Evolutionary conservation across 2,888 invertebrate species (phyloP), one percentile per base, ranked within the genome.

Genomic region (Erpobdella octoculata): DNA sequence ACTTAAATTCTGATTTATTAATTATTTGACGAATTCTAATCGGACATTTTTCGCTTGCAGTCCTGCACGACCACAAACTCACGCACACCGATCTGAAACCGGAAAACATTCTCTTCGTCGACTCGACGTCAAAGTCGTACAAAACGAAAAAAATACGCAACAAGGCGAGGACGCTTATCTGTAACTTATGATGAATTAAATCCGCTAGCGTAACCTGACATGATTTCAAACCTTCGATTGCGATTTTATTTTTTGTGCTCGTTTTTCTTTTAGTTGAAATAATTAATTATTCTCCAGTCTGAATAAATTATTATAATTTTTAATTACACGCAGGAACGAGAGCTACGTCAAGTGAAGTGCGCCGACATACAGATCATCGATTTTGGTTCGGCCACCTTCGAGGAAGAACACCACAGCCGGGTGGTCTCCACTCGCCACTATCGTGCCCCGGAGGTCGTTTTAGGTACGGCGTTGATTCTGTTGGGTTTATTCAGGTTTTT

Each of bases 41-140:
- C n/a, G n/a, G n/a, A n/a, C n/a, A n/a, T n/a, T 15, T 9, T 35
- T 21, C 28, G n/a, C 37, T 64, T 67, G 35, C 78, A 85, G 85
- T 97, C 87, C 87, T 98, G 74, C 98, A 98, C 85, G 94, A 95
- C 82, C 92, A 92, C 86, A 91, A 93, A 84, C 88, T 98, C 80
- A 98, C 98, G 73, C 98, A 98, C 87, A 98, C 98, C 36, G 98
- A 98, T 87, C 89, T 98, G 83, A 98, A 99, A 85, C 98, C 98
- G 38, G 98, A 99, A 86, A 99, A 98, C 86, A 95, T 98, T 78
- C 87, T 99, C 75, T 97, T 98, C 85, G 91, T 95, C 69, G 91
- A 71, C 86, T 94, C 95, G 69, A 93, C 93, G 79, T 94, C 89
- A 82, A 91, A 92, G 66, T 46, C 33, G 15, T 71, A 66, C 25